phyloP scores from a whole-genome alignment of 2,888 invertebrate species.

The Agrypnus murinus region DNA sequence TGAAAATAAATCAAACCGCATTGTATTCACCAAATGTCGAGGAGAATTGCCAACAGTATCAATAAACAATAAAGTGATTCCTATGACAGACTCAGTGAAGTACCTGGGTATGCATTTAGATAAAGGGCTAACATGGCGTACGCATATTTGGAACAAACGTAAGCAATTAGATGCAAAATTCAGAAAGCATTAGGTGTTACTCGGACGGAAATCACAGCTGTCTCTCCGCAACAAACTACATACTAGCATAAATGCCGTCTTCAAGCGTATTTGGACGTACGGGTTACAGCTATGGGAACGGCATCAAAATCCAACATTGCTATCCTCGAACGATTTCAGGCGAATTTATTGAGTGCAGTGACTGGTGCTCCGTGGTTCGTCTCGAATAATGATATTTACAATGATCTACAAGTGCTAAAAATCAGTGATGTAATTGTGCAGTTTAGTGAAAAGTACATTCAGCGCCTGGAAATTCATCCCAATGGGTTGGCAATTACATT shows the following conservation, averaged over 20 bases:
- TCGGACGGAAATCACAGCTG: background rate
- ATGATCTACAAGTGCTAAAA: slow-evolving; percentile 25
- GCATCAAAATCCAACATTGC: slow-evolving; percentile 27
- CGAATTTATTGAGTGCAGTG: background rate
- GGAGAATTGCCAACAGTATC: background rate
- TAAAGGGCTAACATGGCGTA: too few relatives aligned
- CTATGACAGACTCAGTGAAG: background rate
- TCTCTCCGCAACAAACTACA: slow-evolving; percentile 18
- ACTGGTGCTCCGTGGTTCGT: slow-evolving; percentile 14
- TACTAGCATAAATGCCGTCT: slow-evolving; percentile 6
- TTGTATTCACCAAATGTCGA: too few relatives aligned
- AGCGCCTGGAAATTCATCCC: slow-evolving; percentile 17
- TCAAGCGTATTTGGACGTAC: slow-evolving; percentile 22
- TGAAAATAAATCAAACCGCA: background rate
- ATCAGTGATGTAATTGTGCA: slow-evolving; percentile 20
- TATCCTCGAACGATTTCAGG: slow-evolving; percentile 19
- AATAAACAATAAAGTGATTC: background rate
- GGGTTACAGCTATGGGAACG: slow-evolving; percentile 23
- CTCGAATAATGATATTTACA: slow-evolving; percentile 20
- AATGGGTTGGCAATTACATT: slow-evolving; percentile 25
- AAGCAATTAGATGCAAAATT: background rate
- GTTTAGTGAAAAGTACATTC: slow-evolving; percentile 25
- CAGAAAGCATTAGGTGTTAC: background rate
- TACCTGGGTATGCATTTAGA: too few relatives aligned
- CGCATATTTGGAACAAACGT: too few relatives aligned